Evolutionary conservation across 2,113 vertebrate species (phyloP).

Genomic region (Nesoenas mayeri): DNA sequence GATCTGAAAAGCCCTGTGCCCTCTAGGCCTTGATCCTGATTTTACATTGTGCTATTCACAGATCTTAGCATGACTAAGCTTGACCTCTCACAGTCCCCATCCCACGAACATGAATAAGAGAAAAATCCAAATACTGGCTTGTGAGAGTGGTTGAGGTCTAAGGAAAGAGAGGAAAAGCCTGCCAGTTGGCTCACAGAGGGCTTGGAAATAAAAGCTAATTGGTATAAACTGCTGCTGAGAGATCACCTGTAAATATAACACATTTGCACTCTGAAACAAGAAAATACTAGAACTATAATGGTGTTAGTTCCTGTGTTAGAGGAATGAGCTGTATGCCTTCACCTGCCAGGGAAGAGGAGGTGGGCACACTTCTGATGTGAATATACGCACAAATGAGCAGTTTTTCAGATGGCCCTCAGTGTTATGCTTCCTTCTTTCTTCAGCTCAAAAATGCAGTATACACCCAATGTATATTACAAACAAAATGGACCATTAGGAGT

Average conservation of each 20-base stretch:
- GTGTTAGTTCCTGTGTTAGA: not conserved
- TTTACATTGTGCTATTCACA: not conserved
- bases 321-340: not conserved
- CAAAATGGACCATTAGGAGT: not conserved
- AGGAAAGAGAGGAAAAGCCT: not conserved
- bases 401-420: not conserved
- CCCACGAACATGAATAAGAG: not conserved
- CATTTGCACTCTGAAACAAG: not conserved
- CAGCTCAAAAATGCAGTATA: not conserved
- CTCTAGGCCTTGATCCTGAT: not conserved
- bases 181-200: not conserved
- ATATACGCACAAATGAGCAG: not conserved
- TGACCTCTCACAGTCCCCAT: not conserved
- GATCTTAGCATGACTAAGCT: not conserved
- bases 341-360: not conserved
- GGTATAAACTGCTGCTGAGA: not conserved
- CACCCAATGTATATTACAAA: not conserved
- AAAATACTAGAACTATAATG: not conserved
- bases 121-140: not conserved
- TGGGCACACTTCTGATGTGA: not conserved
- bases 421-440: not conserved
- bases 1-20: not conserved
- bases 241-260: not conserved
- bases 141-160: not conserved
- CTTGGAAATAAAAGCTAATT: not conserved